Conservation (phyloP, 2,797 vertebrate genomes). For the Tadarida brasiliensis region DNA sequence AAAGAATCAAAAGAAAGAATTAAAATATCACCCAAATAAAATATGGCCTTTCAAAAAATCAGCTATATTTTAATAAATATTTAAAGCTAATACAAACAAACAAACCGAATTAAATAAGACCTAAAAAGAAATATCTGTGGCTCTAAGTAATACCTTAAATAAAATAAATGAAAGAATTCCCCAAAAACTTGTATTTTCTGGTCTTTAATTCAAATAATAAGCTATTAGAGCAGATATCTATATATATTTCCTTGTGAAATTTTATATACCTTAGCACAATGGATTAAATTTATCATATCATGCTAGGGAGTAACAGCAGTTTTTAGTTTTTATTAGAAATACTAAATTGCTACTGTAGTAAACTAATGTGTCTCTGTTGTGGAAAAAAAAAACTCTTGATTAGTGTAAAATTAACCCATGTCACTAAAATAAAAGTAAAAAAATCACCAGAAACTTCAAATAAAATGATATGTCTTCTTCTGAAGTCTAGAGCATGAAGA, state of each 20-base stretch:
- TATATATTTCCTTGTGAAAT: neutral
- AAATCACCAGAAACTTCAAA: neutral
- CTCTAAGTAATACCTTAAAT: neutral
- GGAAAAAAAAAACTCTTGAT: slow-evolving; percentile 46
- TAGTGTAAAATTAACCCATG: slow-evolving; percentile 52
- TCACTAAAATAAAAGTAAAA: slow-evolving; percentile 71
- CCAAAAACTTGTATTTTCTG: neutral
- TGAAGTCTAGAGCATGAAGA: slow-evolving; percentile 64
- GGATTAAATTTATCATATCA: slow-evolving; percentile 29
- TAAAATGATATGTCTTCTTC: slow-evolving; percentile 54
- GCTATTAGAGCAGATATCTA: neutral
- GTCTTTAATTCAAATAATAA: neutral
- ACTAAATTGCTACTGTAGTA: slow-evolving; percentile 71
- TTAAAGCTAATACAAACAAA: neutral
- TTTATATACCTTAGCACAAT: neutral
- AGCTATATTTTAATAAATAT: neutral
- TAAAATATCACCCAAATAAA: neutral
- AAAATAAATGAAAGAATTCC: slow-evolving; percentile 35
- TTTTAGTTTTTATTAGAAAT: neutral
- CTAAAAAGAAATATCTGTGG: neutral
- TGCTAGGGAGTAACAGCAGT: neutral
- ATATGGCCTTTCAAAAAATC: neutral
- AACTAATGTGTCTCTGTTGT: neutral
- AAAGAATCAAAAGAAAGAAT: slow-evolving; percentile 2
- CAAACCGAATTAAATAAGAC: neutral